phyloP scores from a whole-genome alignment of 2,888 invertebrate species.

The Eupithecia dodoneata region DNA sequence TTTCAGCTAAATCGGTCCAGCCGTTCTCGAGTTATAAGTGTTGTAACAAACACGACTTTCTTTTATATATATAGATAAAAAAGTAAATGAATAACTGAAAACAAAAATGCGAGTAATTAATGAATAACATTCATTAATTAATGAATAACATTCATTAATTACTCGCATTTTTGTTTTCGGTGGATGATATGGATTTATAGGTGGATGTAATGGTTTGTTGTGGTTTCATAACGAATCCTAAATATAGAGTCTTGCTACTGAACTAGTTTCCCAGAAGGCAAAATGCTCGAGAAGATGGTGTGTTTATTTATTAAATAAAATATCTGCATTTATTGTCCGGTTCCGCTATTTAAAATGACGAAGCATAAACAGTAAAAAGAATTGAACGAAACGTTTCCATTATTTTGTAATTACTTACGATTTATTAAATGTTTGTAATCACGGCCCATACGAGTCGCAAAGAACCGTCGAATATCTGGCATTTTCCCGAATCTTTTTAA shows the following conservation, averaged over 20 bases:
- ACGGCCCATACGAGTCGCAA: not conserved
- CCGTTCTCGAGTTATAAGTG: no score
- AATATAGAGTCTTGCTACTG: not conserved
- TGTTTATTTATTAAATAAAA: not conserved
- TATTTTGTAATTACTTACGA: constrained; percentile 34
- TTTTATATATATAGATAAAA: no score
- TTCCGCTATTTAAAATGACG: constrained; percentile 13
- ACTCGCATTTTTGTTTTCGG: no score
- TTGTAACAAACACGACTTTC: no score
- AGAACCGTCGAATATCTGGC: not conserved
- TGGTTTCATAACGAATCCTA: not conserved
- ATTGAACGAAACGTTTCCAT: constrained; percentile 32
- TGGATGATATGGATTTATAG: no score
- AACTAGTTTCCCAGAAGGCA: not conserved
- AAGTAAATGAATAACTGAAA: not conserved
- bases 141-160: no score
- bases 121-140: no score
- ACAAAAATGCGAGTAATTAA: not conserved
- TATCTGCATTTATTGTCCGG: constrained; percentile 1
- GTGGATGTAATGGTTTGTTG: not conserved
- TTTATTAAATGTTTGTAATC: constrained; percentile 29
- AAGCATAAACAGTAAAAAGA: constrained; percentile 27
- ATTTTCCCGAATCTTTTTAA: constrained; percentile 22
- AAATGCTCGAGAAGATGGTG: not conserved
- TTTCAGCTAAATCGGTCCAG: no score